phyloP scores from a whole-genome alignment of 2,113 vertebrate genomes.

The Xenopus laevis region DNA sequence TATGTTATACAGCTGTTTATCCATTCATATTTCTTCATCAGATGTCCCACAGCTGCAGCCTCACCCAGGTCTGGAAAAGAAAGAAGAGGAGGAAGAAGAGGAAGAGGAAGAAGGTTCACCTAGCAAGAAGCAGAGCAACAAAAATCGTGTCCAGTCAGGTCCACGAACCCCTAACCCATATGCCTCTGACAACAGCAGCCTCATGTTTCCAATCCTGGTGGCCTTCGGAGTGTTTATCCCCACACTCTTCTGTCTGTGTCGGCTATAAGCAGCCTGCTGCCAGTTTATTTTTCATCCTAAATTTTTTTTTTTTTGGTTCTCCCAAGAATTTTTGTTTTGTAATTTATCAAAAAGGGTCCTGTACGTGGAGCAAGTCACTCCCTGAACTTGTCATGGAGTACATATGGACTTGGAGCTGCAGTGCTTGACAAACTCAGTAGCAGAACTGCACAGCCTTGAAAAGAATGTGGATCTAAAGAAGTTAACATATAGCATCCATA shows the following conservation, averaged over 20 bases:
- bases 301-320: background rate
- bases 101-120: conserved; percentile 86
- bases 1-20: too few relatives aligned
- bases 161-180: conserved; percentile 95
- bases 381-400: background rate
- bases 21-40: conserved; percentile 47
- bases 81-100: conserved; percentile 81
- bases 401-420: conserved; percentile 14
- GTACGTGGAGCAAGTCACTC: conserved; percentile 1
- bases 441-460: conserved; percentile 4
- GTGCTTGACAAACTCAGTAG: background rate
- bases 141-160: conserved; percentile 90
- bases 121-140: conserved; percentile 72
- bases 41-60: conserved; percentile 96
- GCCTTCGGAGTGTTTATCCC: conserved; percentile 98
- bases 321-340: background rate
- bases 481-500: background rate
- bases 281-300: background rate
- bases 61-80: conserved; percentile 82
- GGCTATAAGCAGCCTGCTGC: conserved; percentile 70
- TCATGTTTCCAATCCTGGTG: conserved; percentile 98
- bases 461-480: conserved; percentile 17
- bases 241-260: conserved; percentile 97
- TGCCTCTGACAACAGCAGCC: conserved; percentile 98
- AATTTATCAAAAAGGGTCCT: conserved; percentile 18